phyloP scores from a whole-genome alignment of 2,113 vertebrate species.

The Catharus bicknelli region DNA sequence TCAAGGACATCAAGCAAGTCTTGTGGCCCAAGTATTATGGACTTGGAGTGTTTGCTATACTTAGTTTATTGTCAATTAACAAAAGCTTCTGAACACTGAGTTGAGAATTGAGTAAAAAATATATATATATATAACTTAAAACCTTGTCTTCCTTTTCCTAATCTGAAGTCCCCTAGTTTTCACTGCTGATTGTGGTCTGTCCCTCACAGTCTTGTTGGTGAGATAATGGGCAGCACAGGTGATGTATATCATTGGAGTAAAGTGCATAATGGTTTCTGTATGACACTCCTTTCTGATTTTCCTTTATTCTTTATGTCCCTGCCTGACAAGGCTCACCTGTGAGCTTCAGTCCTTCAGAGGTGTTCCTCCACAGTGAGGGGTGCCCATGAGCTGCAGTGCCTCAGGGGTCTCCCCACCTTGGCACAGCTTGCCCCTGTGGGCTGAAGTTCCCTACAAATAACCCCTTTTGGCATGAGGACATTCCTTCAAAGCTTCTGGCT shows the following conservation, averaged over 20 bases:
- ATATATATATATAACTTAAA: background rate
- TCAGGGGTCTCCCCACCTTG: background rate
- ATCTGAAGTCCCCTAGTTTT: background rate
- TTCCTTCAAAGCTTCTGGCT: background rate
- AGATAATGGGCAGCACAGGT: background rate
- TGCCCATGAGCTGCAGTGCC: background rate
- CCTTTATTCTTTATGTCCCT: background rate
- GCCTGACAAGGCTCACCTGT: background rate
- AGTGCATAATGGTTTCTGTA: background rate
- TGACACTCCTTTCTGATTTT: background rate
- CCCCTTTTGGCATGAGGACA: background rate
- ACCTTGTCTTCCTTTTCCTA: fast-evolving
- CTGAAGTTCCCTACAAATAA: background rate
- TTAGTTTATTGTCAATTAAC: background rate
- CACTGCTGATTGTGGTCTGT: background rate
- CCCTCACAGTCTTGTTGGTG: background rate
- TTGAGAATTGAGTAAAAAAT: background rate
- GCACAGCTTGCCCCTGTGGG: background rate
- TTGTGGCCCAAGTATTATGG: background rate
- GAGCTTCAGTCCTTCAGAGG: background rate
- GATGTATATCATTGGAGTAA: background rate
- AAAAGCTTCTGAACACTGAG: background rate
- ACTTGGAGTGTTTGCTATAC: background rate
- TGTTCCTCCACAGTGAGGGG: background rate
- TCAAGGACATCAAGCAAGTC: background rate